Evolutionary conservation across 2,113 vertebrate genomes (phyloP), one percentile per base, ranked within the genome.

Genomic region (Brachirus orientalis): DNA sequence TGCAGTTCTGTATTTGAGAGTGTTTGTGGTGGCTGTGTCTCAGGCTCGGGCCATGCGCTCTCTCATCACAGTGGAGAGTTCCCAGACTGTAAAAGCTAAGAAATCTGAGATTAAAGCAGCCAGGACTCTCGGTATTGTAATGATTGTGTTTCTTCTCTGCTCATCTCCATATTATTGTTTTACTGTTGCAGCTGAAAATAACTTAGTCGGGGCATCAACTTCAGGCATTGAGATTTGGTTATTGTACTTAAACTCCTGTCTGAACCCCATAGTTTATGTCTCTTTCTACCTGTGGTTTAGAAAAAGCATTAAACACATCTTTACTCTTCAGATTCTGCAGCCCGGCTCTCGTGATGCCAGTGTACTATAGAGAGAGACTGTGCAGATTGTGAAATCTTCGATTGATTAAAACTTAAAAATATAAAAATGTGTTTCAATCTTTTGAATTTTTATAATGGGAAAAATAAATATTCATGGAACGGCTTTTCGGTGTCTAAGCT

Each of bases 201-300:
- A 38, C 35, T n/a, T 20, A 8, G 35, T 38, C 1, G 36, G 18
- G 6, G 46, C 7, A 1, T 38, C 45, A 19, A 37, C 33, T 48
- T n/a, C 17, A 13, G 1, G 5, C 7, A 35, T 62, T 3, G 6
- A 37, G 12, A 7, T 62, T 19, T 62, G 59, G 59, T 0, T 77
- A 3, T 16, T 36, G 8, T 71, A 37, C 10, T 54, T 64, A 17
- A 77, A 77, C 10, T 78, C 73, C 5, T 51, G 50, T 57, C 16
- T 72, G 4, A 78, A 78, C 40, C 69, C 75, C 13, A 2, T 78
- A 7, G 62, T 78, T 16, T 72, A 72, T 52, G 63, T 70, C 0
- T 22, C 60, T 35, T 65, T 60, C 16, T 71, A 77, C 19, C 55
- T 61, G 0, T 77, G 60, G 67, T 71, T 77, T 35, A 66, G 62